phyloP scores from a whole-genome alignment of 2,113 vertebrate species.

The Anolis sagrei region DNA sequence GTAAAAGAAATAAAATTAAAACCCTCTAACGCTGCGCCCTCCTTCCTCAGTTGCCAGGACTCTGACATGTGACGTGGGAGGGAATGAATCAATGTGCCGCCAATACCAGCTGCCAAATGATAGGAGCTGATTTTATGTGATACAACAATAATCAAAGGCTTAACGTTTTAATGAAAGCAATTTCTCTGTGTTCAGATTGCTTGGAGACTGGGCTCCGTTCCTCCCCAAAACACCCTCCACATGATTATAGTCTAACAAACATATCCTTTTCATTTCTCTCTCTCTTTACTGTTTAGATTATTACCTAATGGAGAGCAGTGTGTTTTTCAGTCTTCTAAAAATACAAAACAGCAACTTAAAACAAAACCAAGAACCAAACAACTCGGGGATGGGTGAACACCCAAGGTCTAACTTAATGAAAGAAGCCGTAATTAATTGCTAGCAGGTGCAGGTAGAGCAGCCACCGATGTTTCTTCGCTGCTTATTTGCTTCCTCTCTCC shows the following conservation, averaged over 20 bases:
- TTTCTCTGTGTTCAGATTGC: slow-evolving; percentile 18
- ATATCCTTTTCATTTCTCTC: slow-evolving; percentile 27
- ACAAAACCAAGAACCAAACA: slow-evolving; percentile 38
- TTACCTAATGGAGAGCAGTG: slow-evolving; percentile 36
- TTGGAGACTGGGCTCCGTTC: slow-evolving; percentile 31
- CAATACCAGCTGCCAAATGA: not conserved
- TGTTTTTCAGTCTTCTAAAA: slow-evolving; percentile 41
- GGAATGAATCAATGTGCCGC: not conserved
- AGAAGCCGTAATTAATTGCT: slow-evolving; percentile 65
- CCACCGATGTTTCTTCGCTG: not conserved
- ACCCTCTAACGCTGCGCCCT: not conserved
- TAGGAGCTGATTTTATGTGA: slow-evolving; percentile 32
- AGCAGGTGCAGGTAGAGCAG: slow-evolving; percentile 58
- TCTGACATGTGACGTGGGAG: not conserved
- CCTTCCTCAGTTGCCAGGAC: not conserved
- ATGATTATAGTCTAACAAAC: slow-evolving; percentile 26
- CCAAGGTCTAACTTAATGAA: slow-evolving; percentile 62
- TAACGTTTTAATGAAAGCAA: slow-evolving; percentile 5
- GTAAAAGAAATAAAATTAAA: accelerated
- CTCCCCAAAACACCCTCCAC: not conserved
- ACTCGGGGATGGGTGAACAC: slow-evolving; percentile 31
- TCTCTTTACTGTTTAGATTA: slow-evolving; percentile 42
- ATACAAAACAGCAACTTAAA: not conserved
- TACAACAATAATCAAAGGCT: slow-evolving; percentile 34
- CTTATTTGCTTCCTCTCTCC: slow-evolving; percentile 26